Percentiles rank a stretch among this genome's conserved stretches.
phyloP scores from a whole-genome alignment of 2,888 invertebrate species.

The Onthophagus sagittarius region DNA sequence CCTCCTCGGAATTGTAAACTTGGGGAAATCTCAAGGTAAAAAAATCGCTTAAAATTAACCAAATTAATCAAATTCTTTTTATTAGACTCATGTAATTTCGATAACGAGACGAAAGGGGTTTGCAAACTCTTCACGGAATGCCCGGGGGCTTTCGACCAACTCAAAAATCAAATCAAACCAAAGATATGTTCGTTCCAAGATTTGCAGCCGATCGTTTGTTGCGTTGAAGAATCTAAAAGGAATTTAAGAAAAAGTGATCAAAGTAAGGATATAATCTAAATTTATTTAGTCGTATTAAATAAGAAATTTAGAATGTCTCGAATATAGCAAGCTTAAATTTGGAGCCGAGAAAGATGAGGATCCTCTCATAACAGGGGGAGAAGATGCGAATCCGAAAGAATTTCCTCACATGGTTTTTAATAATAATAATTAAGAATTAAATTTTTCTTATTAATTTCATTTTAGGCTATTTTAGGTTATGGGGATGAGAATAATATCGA shows the following conservation, averaged over 20 bases:
- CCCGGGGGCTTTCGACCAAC: background rate
- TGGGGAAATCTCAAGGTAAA: background rate
- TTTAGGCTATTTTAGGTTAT: slow-evolving; percentile 27
- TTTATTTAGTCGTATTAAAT: background rate
- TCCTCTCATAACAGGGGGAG: slow-evolving; percentile 26
- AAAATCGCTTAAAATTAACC: no score
- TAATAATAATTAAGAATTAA: background rate
- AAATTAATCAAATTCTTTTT: background rate
- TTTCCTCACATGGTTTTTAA: slow-evolving; percentile 32
- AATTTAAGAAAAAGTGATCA: slow-evolving; percentile 5
- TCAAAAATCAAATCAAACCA: background rate
- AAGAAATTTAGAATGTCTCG: slow-evolving; percentile 12
- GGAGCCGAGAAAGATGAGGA: background rate
- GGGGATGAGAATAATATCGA: slow-evolving; percentile 32
- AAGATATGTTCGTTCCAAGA: slow-evolving; percentile 4
- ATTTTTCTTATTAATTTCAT: background rate
- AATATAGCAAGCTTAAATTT: slow-evolving; percentile 12
- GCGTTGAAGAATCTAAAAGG: background rate
- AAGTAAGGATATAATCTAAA: background rate
- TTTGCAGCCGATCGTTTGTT: background rate
- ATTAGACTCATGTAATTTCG: background rate
- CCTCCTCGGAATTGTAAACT: background rate
- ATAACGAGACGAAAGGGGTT: background rate
- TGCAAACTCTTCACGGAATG: background rate
- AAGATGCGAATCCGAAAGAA: slow-evolving; percentile 26